Base-by-base conservation (phyloP, 2,113 vertebrate genomes). In the Ctenomys sociabilis region DNA sequence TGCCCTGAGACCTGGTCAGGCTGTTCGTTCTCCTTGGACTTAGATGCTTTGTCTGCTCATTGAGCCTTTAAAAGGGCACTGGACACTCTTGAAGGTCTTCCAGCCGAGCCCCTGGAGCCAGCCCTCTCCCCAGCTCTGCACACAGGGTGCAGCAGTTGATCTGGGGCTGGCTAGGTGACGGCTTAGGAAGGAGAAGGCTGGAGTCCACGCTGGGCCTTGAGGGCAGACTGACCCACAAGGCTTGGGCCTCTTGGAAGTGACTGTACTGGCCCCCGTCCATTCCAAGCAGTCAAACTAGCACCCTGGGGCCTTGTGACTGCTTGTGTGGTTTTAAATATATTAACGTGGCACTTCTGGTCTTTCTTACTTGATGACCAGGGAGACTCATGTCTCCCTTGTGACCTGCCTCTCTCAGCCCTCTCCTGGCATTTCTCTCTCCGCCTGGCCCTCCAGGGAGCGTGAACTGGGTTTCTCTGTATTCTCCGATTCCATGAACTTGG, bases 131-230 rank as follows among this genome's bases (percentile, higher is more conserved):
- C 1, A 12, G 52, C 17, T 68, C 82, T 85, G 66, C 64, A 49
- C 13, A 6, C 0, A 0, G 3, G 8, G 8, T 37, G 43, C 9
- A 45, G 32, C 49, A 43, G 1, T 9, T 45, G 57, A 17, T 66
- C 35, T 63, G 45, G 66, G 88, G 7, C 63, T 88, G 63, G 64
- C 75, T 2, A 4, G 52, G 90, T 40, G 8, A 37, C 63, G 1
- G 0, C 52, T 72, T 24, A 64, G 35, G 40, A 80, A 43, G 45
- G n/a, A 85, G 68, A 73, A 88, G 68, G 61, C 28, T 3, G 7
- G 40, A 49, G 8, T 72, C 52, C 43, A 22, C 81, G 30, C 40
- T 21, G 49, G 54, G 21, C 6, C 26, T 16, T n/a, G 2, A n/a
- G 26, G 26, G 12, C 49, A 49, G 75, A 90, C 52, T 13, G 35